Evolutionary conservation across 2,888 invertebrate genomes (phyloP), one percentile per base, ranked within the genome.

Genomic region (Linnaemya tessellans): DNA sequence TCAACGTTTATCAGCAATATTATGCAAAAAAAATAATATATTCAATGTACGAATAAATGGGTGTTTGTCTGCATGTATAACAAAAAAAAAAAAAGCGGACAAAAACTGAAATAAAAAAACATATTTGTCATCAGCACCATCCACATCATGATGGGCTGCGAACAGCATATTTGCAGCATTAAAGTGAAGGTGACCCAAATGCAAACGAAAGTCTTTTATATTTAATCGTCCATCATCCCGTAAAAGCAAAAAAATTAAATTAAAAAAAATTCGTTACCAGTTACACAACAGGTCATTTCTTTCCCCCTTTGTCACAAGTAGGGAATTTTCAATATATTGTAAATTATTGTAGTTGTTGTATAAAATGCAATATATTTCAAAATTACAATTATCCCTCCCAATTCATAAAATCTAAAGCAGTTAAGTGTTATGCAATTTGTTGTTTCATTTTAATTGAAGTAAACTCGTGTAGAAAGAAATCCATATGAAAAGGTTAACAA

Each of bases 161-260:
- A 46, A 38, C 30, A 64, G 18, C 25, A 70, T 68, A 30, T 74
- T 77, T 73, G 56, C 62, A 71, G 30, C 56, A 49, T 22, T 58
- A 15, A 78, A 84, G 74, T 74, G 81, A 79, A 84, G 79, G 73
- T 83, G 68, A 86, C 73, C 81, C 65, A 86, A 84, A 81, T 73
- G 78, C 74, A 86, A 86, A 79, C 75, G 86, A 81, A 84, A 86
- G 79, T 70, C 46, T 80, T 56, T 41, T 49, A 60, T 18, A 46
- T 43, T 38, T 54, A 54, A 49, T 65, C 74, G 38, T 18, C 51
- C 49, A 54, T 64, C 64, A 65, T 77, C 65, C 56, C 56, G 43
- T 68, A 38, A 68, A 49, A 22, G 22, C n/a, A n/a, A n/a, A n/a
- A n/a, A n/a, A n/a, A n/a, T n/a, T n/a, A n/a, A n/a, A n/a, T 25